Conservation (phyloP, 2,797 vertebrate genomes). For the Eulemur coronatus region DNA sequence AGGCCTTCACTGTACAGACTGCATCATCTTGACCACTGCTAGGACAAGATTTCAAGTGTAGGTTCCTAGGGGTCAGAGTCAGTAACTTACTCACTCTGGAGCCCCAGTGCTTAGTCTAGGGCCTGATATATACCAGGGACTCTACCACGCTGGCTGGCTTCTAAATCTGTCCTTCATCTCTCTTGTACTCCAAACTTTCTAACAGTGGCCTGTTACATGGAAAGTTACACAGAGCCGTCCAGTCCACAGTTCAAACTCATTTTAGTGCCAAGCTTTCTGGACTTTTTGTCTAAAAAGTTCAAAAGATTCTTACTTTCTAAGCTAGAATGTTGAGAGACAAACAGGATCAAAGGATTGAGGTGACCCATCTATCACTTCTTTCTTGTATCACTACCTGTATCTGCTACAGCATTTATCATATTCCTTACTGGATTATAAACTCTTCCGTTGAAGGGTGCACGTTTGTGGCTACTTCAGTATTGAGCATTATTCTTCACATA, state of each 20-base stretch:
- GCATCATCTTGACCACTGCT: neutral
- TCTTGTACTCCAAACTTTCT: neutral
- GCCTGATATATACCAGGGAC: neutral
- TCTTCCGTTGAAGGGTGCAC: neutral
- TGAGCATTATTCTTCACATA: neutral
- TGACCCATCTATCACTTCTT: neutral
- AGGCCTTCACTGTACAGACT: neutral
- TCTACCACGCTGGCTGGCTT: neutral
- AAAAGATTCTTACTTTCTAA: conserved; percentile 6
- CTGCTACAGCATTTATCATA: neutral
- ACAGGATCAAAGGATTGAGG: neutral
- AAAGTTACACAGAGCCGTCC: neutral
- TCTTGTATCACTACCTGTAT: neutral
- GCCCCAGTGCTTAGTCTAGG: neutral
- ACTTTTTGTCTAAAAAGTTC: conserved; percentile 16
- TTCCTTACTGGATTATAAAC: neutral
- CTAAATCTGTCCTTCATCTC: neutral
- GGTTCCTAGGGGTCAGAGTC: neutral
- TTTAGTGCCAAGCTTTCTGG: neutral
- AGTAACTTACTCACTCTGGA: neutral
- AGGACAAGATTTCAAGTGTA: conserved; percentile 13
- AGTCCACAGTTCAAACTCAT: neutral
- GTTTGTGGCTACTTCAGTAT: neutral
- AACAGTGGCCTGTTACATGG: neutral
- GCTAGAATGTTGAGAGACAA: neutral